Evolutionary conservation across 2,888 invertebrate genomes (phyloP).

Genomic region (Meandrusa payeni): DNA sequence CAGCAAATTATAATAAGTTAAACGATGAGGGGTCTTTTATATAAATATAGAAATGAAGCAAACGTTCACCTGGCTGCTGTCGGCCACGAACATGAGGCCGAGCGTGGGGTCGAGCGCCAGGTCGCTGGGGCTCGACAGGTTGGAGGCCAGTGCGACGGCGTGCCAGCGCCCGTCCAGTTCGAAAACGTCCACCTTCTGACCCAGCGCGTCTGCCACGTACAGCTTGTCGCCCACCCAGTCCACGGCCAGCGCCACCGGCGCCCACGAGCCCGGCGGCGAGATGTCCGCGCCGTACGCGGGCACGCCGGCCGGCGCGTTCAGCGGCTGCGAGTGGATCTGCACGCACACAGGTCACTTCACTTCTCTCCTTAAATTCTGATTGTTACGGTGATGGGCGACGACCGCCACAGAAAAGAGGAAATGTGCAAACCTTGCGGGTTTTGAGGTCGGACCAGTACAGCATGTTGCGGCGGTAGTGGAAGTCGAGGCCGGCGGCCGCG

Average conservation of each 20-base stretch:
- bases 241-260: constrained; percentile 94
- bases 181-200: constrained; percentile 95
- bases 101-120: constrained; percentile 95
- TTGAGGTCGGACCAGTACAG: constrained; percentile 95
- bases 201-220: constrained; percentile 95
- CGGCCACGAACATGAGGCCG: constrained; percentile 93
- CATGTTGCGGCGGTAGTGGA: constrained; percentile 87
- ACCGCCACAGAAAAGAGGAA: too few relatives aligned
- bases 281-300: constrained; percentile 83
- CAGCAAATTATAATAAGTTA: too few relatives aligned
- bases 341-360: too few relatives aligned
- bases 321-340: constrained; percentile 83
- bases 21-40: too few relatives aligned
- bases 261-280: constrained; percentile 91
- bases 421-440: constrained; percentile 85
- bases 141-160: constrained; percentile 94
- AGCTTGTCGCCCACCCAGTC: constrained; percentile 99
- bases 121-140: constrained; percentile 94
- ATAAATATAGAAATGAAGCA: too few relatives aligned
- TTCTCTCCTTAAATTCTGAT: too few relatives aligned
- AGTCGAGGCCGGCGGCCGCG: constrained; percentile 92
- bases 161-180: constrained; percentile 93
- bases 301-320: constrained; percentile 65
- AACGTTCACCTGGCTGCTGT: constrained; percentile 87
- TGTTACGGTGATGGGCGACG: too few relatives aligned